Base-by-base conservation (phyloP, 1,140 invertebrate species). In the Teleogryllus occipitalis region DNA sequence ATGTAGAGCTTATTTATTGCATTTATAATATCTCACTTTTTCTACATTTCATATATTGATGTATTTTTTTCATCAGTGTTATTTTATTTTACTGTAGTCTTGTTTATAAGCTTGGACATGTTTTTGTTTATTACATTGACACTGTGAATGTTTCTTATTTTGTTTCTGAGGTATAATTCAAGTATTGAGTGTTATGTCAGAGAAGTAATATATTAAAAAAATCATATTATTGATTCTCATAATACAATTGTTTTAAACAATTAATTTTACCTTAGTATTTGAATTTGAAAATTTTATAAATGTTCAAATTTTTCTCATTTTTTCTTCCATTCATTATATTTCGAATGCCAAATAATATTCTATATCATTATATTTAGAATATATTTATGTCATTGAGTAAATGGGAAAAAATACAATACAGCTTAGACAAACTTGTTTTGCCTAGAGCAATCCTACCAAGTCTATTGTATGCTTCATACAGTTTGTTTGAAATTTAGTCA, bases 11-110 rank as follows among this genome's bases (percentile, higher is more conserved):
- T 77, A 10, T 74, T 79, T 79, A 79, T 79, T 79, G 78, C 78
- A 79, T 79, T 77, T 77, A 65, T 79, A 75, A 79, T 79, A 79
- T 73, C 65, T 79, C 78, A 79, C 78, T 79, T 79, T 79, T 79
- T 75, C 65, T 75, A 79, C 8, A 75, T 74, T 79, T 78, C 73
- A 48, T 39, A 79, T 75, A 79, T 79, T 79, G 78, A 49, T 79
- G 78, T 79, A 22, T 78, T 21, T 79, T 77, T 78, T 78, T 21
- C 54, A 77, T 48, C 46, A 48, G 76, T 77, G 46, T 77, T 77
- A 47, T 77, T 77, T 77, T 22, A 48, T 77, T 77, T 48, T 21
- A 77, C 47, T 39, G 76, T 77, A 77, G 76, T 77, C 48, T 77
- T 77, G 48, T 77, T 47, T 48, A 48, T 48, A 48, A 48, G 76